Evolutionary conservation across 1,140 invertebrate species (phyloP).

Genomic region (Pachypeltis micranthus): DNA sequence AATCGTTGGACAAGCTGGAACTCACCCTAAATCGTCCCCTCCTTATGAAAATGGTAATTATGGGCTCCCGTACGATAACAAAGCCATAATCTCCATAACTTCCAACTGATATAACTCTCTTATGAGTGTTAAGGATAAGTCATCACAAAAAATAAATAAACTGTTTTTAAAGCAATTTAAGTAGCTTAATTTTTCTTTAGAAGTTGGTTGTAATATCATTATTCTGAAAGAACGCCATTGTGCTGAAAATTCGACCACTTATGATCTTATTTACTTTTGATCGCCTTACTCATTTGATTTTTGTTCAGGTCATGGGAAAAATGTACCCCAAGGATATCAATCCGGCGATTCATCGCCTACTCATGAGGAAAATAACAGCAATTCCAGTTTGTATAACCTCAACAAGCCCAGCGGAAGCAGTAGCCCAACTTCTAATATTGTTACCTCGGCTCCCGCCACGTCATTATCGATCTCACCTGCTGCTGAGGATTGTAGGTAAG

Average conservation of each 20-base stretch:
- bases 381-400: background rate
- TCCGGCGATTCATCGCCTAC: constrained; percentile 1
- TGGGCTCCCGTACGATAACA: too few species aligned
- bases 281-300: too few species aligned
- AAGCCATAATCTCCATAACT: too few species aligned
- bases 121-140: too few species aligned
- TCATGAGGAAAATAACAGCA: constrained; percentile 15
- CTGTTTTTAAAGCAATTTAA: too few species aligned
- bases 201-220: too few species aligned
- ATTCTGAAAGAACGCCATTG: too few species aligned
- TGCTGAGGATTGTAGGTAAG: constrained; percentile 19
- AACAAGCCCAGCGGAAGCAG: background rate
- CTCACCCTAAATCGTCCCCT: background rate
- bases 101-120: too few species aligned
- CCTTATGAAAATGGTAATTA: constrained; percentile 1
- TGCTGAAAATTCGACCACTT: too few species aligned
- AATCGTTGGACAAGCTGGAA: background rate
- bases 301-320: background rate
- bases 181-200: too few species aligned
- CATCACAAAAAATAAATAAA: too few species aligned
- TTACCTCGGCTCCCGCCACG: constrained; percentile 15
- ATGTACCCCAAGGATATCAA: constrained; percentile 2
- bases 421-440: background rate
- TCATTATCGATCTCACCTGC: constrained; percentile 5
- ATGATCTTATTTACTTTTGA: too few species aligned